phyloP scores from a whole-genome alignment of 2,113 vertebrate species.

The Toxotes jaculatrix region DNA sequence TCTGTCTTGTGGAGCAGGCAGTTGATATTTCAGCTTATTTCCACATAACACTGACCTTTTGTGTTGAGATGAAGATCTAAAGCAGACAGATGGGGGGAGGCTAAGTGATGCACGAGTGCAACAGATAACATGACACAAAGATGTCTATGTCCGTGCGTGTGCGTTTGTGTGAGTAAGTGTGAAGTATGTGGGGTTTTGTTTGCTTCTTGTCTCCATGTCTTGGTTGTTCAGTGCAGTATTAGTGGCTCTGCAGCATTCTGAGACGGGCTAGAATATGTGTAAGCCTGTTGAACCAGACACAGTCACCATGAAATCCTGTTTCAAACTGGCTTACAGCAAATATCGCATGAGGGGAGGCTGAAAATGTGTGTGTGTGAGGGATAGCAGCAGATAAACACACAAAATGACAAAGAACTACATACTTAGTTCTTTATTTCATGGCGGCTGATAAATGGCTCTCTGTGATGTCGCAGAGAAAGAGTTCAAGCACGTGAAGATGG shows the following conservation, averaged over 20 bases:
- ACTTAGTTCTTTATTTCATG: constrained; percentile 26
- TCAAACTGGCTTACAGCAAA: constrained; percentile 56
- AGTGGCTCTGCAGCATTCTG: constrained; percentile 27
- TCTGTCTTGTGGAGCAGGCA: constrained; percentile 13
- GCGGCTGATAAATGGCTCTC: constrained; percentile 52
- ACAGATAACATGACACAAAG: constrained; percentile 22
- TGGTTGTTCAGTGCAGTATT: background rate
- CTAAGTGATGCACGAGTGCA: constrained; percentile 36
- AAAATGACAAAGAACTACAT: constrained; percentile 6
- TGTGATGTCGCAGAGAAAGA: constrained; percentile 20
- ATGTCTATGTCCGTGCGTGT: constrained; percentile 4
- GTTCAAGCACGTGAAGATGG: constrained; percentile 4
- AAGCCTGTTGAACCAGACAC: constrained; percentile 69
- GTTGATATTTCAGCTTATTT: constrained; percentile 60
- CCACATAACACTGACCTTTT: constrained; percentile 52
- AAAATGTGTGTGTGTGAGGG: constrained; percentile 25
- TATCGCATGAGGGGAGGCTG: constrained; percentile 13
- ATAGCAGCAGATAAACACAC: constrained; percentile 28
- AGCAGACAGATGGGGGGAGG: constrained; percentile 39
- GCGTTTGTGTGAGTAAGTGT: constrained; percentile 9
- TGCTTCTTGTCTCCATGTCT: too few species aligned
- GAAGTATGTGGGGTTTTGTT: constrained; percentile 17
- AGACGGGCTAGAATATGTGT: constrained; percentile 50
- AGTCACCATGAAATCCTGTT: constrained; percentile 72
- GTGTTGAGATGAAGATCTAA: constrained; percentile 45